phyloP scores from a whole-genome alignment of 1,140 invertebrate genomes.

The Drosophila pallidifrons region DNA sequence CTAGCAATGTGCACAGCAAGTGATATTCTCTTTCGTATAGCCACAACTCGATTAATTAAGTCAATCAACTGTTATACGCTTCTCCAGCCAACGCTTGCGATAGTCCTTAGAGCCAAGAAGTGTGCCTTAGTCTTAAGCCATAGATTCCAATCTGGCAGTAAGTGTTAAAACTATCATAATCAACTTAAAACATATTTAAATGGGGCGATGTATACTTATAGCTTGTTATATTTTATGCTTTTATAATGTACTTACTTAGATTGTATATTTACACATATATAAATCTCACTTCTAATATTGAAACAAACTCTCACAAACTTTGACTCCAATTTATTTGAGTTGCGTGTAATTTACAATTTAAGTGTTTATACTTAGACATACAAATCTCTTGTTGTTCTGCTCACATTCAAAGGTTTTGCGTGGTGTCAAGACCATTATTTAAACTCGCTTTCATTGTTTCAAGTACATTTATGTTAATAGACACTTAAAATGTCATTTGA shows the following conservation, averaged over 20 bases:
- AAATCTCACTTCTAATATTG: constrained; percentile 20
- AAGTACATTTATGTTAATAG: neutral
- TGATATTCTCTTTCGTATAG: constrained; percentile 63
- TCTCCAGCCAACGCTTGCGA: constrained; percentile 40
- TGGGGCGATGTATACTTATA: constrained; percentile 73
- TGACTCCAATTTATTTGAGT: constrained; percentile 33
- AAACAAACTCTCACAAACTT: neutral
- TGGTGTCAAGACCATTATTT: neutral
- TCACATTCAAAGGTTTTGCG: constrained; percentile 6
- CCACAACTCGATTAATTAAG: constrained; percentile 56
- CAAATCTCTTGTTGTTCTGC: constrained; percentile 5
- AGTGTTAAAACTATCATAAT: constrained; percentile 55
- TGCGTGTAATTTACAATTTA: constrained; percentile 15
- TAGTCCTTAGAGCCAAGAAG: constrained; percentile 56
- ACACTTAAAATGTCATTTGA: constrained; percentile 4
- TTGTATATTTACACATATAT: constrained; percentile 40
- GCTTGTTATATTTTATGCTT: constrained; percentile 49
- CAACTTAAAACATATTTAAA: constrained; percentile 43
- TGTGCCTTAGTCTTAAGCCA: constrained; percentile 72
- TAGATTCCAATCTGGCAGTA: constrained; percentile 39
- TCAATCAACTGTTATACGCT: constrained; percentile 63
- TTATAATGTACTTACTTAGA: constrained; percentile 29
- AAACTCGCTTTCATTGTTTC: constrained; percentile 4
- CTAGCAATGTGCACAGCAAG: constrained; percentile 47
- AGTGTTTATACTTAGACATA: constrained; percentile 9